These are phyloP conservation scores for Phortica variegata DNA, from an alignment of 1,140 invertebrate species.

Conservation along the genomic window DNA sequence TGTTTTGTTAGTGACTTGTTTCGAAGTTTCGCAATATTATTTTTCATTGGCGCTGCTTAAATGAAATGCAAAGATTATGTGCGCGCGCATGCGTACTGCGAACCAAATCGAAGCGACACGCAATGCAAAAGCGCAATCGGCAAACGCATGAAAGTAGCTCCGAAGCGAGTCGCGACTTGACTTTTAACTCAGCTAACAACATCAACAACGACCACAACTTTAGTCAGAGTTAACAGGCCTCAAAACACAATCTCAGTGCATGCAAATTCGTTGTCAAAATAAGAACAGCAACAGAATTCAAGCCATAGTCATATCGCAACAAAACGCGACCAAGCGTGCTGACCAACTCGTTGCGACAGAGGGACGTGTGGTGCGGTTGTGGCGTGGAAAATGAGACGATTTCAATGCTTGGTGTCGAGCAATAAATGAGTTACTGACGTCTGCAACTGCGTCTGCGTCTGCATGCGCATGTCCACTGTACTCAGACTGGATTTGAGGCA, in stretches of 20 bases:
- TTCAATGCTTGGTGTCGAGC: too few species aligned
- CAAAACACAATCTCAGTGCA: slow-evolving; percentile 53
- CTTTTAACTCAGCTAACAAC: background rate
- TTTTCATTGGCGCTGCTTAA: too few species aligned
- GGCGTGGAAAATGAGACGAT: too few species aligned
- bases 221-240: slow-evolving; percentile 53
- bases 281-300: slow-evolving; percentile 13
- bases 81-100: slow-evolving; percentile 50
- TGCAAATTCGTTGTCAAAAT: slow-evolving; percentile 55
- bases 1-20: slow-evolving; percentile 29
- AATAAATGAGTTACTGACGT: slow-evolving; percentile 53
- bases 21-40: slow-evolving; percentile 37
- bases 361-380: too few species aligned
- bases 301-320: slow-evolving; percentile 13
- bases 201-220: slow-evolving; percentile 37
- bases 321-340: slow-evolving; percentile 1
- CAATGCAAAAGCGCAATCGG: slow-evolving; percentile 27
- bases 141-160: too few species aligned
- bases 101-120: slow-evolving; percentile 34
- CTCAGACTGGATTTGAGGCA: slow-evolving; percentile 17
- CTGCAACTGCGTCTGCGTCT: slow-evolving; percentile 13
- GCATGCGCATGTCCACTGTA: slow-evolving; percentile 48
- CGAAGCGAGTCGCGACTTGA: too few species aligned
- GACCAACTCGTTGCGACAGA: too few species aligned
- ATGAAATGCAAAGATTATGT: slow-evolving; percentile 7